phyloP scores from a whole-genome alignment of 1,140 invertebrate genomes.

The Ceratosolen solmsi region DNA sequence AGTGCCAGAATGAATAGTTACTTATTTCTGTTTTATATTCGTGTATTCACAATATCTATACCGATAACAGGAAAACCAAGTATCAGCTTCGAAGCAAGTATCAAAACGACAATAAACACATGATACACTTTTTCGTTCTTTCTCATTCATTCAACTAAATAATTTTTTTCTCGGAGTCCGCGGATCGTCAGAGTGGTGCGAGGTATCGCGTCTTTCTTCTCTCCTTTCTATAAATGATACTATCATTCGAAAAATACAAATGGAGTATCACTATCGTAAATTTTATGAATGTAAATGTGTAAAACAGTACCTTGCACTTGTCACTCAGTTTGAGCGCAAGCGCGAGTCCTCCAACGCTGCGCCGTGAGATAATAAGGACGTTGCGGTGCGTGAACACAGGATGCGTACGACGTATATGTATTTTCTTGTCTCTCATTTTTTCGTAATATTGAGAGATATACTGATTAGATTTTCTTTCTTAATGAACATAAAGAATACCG shows the following conservation, averaged over 20 bases:
- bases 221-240: neutral
- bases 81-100: conserved; percentile 22
- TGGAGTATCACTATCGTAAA: conserved; percentile 50
- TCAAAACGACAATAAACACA: conserved; percentile 19
- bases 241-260: conserved; percentile 19
- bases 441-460: neutral
- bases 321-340: conserved; percentile 77
- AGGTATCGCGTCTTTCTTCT: conserved; percentile 50
- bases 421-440: conserved; percentile 34
- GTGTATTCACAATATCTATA: conserved; percentile 15
- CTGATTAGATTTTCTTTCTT: conserved; percentile 1
- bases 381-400: conserved; percentile 75
- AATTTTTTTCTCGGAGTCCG: conserved; percentile 24
- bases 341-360: conserved; percentile 74
- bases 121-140: conserved; percentile 7
- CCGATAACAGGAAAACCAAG: neutral
- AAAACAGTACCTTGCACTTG: conserved; percentile 77
- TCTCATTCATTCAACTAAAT: conserved; percentile 16
- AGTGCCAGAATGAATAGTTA: neutral
- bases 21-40: neutral
- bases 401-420: conserved; percentile 54
- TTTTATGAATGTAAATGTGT: conserved; percentile 68
- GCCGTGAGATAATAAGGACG: conserved; percentile 64
- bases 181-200: conserved; percentile 53
- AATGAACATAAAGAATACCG: conserved; percentile 3